Evolutionary conservation across 2,888 invertebrate genomes (phyloP), one percentile per base, ranked within the genome.

Genomic region (Pterostichus madidus): DNA sequence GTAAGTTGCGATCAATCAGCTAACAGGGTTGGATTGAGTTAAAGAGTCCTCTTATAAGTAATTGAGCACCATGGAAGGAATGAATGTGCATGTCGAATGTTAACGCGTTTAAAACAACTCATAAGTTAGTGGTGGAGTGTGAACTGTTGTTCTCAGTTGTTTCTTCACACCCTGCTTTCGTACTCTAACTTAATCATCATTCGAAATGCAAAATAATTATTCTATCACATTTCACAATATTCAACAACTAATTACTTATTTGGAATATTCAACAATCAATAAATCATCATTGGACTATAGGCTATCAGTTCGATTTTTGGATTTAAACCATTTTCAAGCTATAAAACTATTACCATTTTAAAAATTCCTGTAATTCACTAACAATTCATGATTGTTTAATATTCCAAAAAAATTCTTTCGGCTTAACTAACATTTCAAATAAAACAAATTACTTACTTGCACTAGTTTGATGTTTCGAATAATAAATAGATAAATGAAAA

Each of bases 41-140:
- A 83, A 68, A 82, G 83, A 81, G 75, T 81, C 56, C 81, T 83
- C 83, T 83, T 83, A 84, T 84, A 82, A 84, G 86, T 90, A 90
- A 91, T 93, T 93, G 93, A 93, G 93, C 93, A 93, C 93, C 92
- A 92, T 93, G 93, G 93, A 93, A 93, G 93, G 93, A 93, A 93
- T 93, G 89, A 90, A 92, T 92, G 92, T 91, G 83, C 83, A 83
- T 76, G 76, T 83, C 77, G 81, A 82, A 71, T 83, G 83, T 83
- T 76, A 75, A 82, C 68, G 80, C 68, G 44, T 73, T 71, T 71
- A 64, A 79, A 79, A 79, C 52, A 77, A 77, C 35, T 77, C 77
- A 56, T 71, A 77, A 77, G 17, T 77, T 35, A 56, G 56, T 77
- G 53, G 56, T 56, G 75, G 17, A 83, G 39, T 83, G 61, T 77